Evolutionary conservation across 2,113 vertebrate species (phyloP), one percentile per base, ranked within the genome.

Genomic region (Pomatostomus ruficeps): DNA sequence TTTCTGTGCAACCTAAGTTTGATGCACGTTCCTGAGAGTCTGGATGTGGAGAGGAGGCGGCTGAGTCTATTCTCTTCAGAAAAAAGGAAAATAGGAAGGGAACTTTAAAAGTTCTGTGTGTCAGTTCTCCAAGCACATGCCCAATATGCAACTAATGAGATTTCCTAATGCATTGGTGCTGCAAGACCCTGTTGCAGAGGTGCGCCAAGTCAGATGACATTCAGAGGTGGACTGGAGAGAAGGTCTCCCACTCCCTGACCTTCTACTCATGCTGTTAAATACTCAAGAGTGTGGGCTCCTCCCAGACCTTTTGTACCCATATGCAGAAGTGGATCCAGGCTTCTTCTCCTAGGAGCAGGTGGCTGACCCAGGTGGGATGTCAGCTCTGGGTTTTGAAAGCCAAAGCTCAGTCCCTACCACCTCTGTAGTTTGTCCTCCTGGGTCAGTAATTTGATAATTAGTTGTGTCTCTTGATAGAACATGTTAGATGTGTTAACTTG

Each of bases 111-210:
- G 75, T 88, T 93, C 43, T 65, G 31, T 3, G 1, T 77, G 51
- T 72, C 68, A 75, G 72, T 91, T 89, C 74, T 93, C 85, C 61
- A 57, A 79, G 61, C 2, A 2, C 45, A 75, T 93, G 65, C 23
- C 31, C 83, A 81, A 8, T 52, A 31, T 86, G 70, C 43, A 71
- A 8, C 75, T 97, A 96, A 93, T 94, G 93, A 96, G 85, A 95
- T 85, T 79, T 93, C 68, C 79, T 68, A 65, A 17, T 61, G 45
- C 13, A 23, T 15, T 25, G 43, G 31, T 68, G 46, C 51, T 54
- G 40, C 1, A 17, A 57, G 62, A 88, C 28, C 59, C 14, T 52
- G 36, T 58, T 63, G n/a, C 43, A 91, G 68, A 72, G n/a, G 5
- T 17, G 11, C 28, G 80, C 16, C 18, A 18, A 58, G 43, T 63